Evolutionary conservation across 2,797 vertebrate species (phyloP), one percentile per base, ranked within the genome.

Genomic region (Sebastolobus altivelis): DNA sequence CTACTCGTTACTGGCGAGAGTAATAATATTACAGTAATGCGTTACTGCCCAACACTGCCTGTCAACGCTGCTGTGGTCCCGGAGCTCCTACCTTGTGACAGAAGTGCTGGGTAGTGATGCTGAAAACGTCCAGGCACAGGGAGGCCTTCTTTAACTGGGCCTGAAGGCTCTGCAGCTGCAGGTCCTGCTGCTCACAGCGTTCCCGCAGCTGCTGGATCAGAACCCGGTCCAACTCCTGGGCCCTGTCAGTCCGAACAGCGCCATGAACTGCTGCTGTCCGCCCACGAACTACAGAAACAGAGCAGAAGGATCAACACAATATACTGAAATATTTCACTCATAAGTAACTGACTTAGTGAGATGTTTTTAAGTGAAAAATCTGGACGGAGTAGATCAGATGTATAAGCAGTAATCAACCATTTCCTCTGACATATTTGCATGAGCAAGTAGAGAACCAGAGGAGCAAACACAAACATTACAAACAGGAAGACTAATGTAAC

Each of bases 21-120:
- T 43, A 43, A 43, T 16, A 43, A 14, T 43, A 43, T 43, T 43
- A 46, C 43, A 46, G 43, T 18, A 20, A 46, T 43, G 40, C 14
- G 40, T 43, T 43, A 43, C 43, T 46, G 43, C 16, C 43, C 43
- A 46, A 46, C 43, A 46, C 7, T 40, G 10, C 16, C 8, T 18
- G 43, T 56, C 3, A 29, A 4, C n/a, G 4, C 0, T 0, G 5
- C 27, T 35, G 14, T 25, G 20, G 27, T 58, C 11, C 6, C 8
- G 9, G 8, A 55, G 20, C 22, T 33, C 79, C 40, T 94, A 99
- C 98, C 97, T 98, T 97, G 52, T 87, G 88, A 84, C 95, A 97
- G 93, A 99, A 99, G 93, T 99, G 95, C 92, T 97, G 97, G 0
- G 97, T 97, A 69, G 97, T 95, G 87, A 99, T 93, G 18, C 96